Evolutionary conservation across 2,113 vertebrate species (phyloP), one percentile per base, ranked within the genome.

Genomic region (Caranx melampygus): DNA sequence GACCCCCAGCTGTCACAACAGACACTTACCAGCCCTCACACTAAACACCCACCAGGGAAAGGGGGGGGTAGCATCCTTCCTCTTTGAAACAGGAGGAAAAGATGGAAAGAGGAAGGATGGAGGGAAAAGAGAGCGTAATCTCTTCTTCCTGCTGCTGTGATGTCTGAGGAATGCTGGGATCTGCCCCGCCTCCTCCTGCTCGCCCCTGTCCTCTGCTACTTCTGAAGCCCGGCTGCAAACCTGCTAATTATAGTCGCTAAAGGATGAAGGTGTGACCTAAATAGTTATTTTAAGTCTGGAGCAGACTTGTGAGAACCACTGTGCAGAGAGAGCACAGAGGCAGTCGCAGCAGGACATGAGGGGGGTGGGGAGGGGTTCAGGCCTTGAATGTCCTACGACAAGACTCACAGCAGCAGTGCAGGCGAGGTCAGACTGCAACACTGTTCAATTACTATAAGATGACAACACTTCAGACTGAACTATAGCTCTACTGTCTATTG

Each of bases 1-100:
- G 92, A 92, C 85, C 88, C 81, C 82, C 85, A 85, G 89, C 91
- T 94, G 92, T 94, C 94, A 94, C 93, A 94, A 94, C 92, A 94
- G 91, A 94, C 88, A 92, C 91, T 94, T 92, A 91, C 80, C 91
- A 91, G 91, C 82, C 75, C 84, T 92, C 91, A 84, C 86, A 69
- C 91, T 92, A 91, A 93, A 94, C 87, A 91, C 84, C 80, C 92
- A 91, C 86, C 55, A 79, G 91, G 90, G 92, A 91, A 78, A 33
- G 72, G 63, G 51, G 52, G 65, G 77, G 75, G 85, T 16, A 76
- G 77, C 76, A 88, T 92, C 91, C 92, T 92, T 89, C 90, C 88
- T 84, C 64, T 63, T 72, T 65, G 75, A 82, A 77, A 81, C 55
- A 75, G 79, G 73, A 49, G 79, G 72, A n/a, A n/a, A n/a, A n/a